phyloP scores from a whole-genome alignment of 2,797 vertebrate genomes.

The Molossus alvarezi region DNA sequence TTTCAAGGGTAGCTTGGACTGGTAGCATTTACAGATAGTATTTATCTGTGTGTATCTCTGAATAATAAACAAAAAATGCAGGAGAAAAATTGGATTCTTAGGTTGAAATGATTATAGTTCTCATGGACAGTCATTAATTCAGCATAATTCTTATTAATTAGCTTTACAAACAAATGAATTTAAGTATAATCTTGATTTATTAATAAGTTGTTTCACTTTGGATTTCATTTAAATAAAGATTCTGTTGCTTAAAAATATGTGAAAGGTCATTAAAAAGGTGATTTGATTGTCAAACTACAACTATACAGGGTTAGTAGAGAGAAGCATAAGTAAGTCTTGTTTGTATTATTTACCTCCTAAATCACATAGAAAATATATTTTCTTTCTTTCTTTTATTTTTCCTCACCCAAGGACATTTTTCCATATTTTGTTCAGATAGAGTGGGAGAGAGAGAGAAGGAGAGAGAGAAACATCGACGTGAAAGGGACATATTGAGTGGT shows the following conservation, averaged over 20 bases:
- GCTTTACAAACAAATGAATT: background rate
- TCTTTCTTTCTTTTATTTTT: background rate
- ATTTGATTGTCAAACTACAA: background rate
- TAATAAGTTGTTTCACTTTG: slow-evolving; percentile 16
- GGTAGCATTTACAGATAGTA: background rate
- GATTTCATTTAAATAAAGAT: background rate
- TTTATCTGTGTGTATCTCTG: background rate
- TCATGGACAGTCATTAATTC: background rate
- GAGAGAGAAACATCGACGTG: too few species aligned
- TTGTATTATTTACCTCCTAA: background rate
- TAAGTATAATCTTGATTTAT: background rate
- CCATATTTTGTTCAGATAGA: too few species aligned
- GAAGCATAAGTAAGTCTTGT: background rate
- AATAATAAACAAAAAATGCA: background rate
- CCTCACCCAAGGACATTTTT: too few species aligned
- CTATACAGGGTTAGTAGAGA: background rate
- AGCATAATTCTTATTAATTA: background rate
- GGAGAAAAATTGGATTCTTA: background rate
- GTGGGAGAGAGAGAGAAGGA: too few species aligned
- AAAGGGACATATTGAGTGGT: too few species aligned
- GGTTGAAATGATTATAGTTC: background rate
- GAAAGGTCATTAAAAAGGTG: background rate
- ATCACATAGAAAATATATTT: background rate
- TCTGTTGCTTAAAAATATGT: background rate
- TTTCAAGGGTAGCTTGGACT: background rate